phyloP scores from a whole-genome alignment of 2,888 invertebrate genomes.

The Cheilosia scutellata region DNA sequence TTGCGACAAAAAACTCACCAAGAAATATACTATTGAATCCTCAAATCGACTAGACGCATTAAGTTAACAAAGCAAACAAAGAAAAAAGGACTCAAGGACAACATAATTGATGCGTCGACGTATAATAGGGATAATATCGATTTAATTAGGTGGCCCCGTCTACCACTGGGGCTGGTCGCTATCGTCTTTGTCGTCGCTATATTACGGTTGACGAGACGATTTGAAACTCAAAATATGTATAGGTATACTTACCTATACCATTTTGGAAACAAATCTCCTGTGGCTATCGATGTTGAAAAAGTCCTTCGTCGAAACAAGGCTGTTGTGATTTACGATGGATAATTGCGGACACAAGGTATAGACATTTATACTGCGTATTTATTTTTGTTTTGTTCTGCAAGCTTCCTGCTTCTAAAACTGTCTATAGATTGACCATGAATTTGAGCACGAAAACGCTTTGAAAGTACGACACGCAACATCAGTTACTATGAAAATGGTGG shows the following conservation, averaged over 20 bases:
- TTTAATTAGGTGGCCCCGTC: conserved; percentile 65
- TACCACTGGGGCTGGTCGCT: conserved; percentile 6
- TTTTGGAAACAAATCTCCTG: background rate
- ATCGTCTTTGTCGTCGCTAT: conserved; percentile 14
- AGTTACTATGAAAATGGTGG: too few relatives aligned
- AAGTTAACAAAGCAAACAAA: conserved; percentile 37
- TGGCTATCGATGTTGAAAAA: conserved; percentile 39
- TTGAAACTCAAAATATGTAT: too few relatives aligned
- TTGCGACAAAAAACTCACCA: background rate
- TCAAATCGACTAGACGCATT: conserved; percentile 69
- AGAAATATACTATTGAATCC: conserved; percentile 45
- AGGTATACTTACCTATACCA: too few relatives aligned
- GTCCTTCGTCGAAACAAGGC: conserved; percentile 48
- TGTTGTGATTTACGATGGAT: conserved; percentile 32
- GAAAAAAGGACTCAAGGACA: conserved; percentile 57
- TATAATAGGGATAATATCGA: conserved; percentile 69
- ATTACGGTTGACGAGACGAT: too few relatives aligned
- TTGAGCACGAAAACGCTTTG: too few relatives aligned
- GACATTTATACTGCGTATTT: background rate
- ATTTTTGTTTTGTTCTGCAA: conserved; percentile 24
- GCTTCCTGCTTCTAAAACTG: background rate
- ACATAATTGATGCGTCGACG: conserved; percentile 71
- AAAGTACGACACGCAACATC: too few relatives aligned
- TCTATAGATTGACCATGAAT: background rate
- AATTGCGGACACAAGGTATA: background rate